Evolutionary conservation across 2,113 vertebrate genomes (phyloP).

Genomic region (Synchiropus splendidus): DNA sequence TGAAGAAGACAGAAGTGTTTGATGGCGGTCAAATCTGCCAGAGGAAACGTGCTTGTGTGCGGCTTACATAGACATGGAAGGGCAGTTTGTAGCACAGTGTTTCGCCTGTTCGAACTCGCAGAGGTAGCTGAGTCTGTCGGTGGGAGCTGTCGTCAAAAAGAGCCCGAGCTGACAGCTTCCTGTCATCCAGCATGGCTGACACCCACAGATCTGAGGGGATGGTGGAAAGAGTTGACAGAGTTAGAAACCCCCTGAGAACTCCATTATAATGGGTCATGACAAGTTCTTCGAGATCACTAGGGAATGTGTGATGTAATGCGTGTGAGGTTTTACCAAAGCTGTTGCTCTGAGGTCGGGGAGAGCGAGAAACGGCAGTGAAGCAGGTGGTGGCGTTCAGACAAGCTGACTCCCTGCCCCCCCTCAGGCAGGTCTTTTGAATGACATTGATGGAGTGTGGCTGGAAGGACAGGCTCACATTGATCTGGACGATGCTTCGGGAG

Average conservation of each 20-base stretch:
- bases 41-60: too few relatives aligned
- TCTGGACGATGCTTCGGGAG: slow-evolving; percentile 75
- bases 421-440: slow-evolving; percentile 76
- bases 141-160: slow-evolving; percentile 79
- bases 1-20: slow-evolving; percentile 31
- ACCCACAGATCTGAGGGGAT: slow-evolving; percentile 64
- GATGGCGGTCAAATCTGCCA: not conserved
- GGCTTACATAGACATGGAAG: slow-evolving; percentile 85
- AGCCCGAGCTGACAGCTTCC: slow-evolving; percentile 68
- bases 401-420: slow-evolving; percentile 66
- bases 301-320: too few relatives aligned
- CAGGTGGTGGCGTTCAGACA: slow-evolving; percentile 78
- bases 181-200: slow-evolving; percentile 78
- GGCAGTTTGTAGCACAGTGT: slow-evolving; percentile 69
- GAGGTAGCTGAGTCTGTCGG: slow-evolving; percentile 59
- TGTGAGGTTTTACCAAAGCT: slow-evolving; percentile 63
- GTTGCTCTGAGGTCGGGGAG: slow-evolving; percentile 49
- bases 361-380: slow-evolving; percentile 67
- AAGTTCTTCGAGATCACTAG: too few relatives aligned
- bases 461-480: slow-evolving; percentile 70
- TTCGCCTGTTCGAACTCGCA: slow-evolving; percentile 58
- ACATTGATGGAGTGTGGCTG: slow-evolving; percentile 78
- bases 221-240: not conserved
- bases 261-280: too few relatives aligned
- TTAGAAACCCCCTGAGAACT: too few relatives aligned